Evolutionary conservation across 1,140 invertebrate species (phyloP).

Genomic region (Hermetia illucens): DNA sequence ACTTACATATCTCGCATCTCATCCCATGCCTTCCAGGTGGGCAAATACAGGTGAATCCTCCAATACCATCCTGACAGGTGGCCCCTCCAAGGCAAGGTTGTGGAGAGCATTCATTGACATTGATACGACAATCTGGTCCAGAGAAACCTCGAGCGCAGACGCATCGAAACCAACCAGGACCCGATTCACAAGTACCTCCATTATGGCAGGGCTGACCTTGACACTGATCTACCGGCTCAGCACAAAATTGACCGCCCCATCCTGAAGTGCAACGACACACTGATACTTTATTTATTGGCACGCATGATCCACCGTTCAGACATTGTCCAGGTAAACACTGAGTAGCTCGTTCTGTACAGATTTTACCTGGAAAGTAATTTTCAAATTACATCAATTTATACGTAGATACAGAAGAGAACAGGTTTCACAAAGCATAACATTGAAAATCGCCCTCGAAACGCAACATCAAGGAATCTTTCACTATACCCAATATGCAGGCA

Average conservation of each 20-base stretch:
- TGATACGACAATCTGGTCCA: constrained; percentile 59
- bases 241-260: constrained; percentile 26
- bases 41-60: constrained; percentile 69
- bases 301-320: constrained; percentile 60
- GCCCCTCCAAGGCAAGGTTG: constrained; percentile 74
- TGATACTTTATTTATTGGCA: constrained; percentile 27
- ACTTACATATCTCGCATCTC: constrained; percentile 44
- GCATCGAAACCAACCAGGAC: constrained; percentile 61
- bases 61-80: constrained; percentile 63
- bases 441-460: too few species aligned
- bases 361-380: constrained; percentile 17
- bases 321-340: constrained; percentile 35
- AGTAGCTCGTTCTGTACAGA: constrained; percentile 25
- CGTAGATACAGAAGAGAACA: not conserved
- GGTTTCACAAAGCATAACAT: too few species aligned
- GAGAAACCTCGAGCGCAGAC: constrained; percentile 69
- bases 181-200: constrained; percentile 66
- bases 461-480: not conserved
- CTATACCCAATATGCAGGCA: not conserved
- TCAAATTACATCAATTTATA: not conserved
- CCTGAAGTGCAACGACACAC: constrained; percentile 23
- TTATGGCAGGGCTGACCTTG: constrained; percentile 49
- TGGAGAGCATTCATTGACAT: constrained; percentile 62
- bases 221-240: constrained; percentile 27
- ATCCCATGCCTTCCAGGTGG: constrained; percentile 55